phyloP scores from a whole-genome alignment of 2,113 vertebrate genomes.

The Catharus minimus region DNA sequence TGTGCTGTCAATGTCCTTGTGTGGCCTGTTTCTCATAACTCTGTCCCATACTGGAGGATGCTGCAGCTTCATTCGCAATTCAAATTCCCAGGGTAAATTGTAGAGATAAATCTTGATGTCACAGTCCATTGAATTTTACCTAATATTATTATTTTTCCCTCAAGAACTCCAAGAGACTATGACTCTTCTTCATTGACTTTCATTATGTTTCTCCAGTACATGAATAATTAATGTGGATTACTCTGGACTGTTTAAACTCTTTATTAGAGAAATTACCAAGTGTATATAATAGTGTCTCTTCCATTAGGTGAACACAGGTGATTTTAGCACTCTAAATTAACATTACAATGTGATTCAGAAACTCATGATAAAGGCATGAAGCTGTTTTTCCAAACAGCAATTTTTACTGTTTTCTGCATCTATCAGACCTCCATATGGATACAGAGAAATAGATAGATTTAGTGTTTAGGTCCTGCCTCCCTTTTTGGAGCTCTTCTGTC shows the following conservation, averaged over 20 bases:
- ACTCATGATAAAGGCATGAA: background rate
- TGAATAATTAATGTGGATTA: slow-evolving; percentile 24
- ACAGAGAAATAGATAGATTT: background rate
- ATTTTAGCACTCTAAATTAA: background rate
- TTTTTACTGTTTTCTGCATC: background rate
- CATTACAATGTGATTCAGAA: background rate
- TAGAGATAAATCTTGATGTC: slow-evolving; percentile 28
- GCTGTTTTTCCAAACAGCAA: background rate
- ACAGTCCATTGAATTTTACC: slow-evolving; percentile 5
- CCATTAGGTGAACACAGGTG: background rate
- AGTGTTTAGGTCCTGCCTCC: background rate
- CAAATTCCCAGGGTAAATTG: background rate
- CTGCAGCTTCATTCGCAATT: background rate
- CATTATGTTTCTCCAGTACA: background rate
- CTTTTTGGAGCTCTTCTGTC: background rate
- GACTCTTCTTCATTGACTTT: slow-evolving; percentile 22
- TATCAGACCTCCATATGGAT: background rate
- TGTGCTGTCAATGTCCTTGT: background rate
- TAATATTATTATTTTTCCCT: slow-evolving; percentile 32
- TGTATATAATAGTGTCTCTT: background rate
- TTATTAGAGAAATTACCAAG: slow-evolving; percentile 22
- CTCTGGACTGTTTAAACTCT: slow-evolving; percentile 22
- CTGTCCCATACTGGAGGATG: background rate
- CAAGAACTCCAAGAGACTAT: background rate
- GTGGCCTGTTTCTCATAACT: background rate